Base-by-base conservation (phyloP, 1,140 invertebrate genomes). In the Listronotus oregonensis region DNA sequence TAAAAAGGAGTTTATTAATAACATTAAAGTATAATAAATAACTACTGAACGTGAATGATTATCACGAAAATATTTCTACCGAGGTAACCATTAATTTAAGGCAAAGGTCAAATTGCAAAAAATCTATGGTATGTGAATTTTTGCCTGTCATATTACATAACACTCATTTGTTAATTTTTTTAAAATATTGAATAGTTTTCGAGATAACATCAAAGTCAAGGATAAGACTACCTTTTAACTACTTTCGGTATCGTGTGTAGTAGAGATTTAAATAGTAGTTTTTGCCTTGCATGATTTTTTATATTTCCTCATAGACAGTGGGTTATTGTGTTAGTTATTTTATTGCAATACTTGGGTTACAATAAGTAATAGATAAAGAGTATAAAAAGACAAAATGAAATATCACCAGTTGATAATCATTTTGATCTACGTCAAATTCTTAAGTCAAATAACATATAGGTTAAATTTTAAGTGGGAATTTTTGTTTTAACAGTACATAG, bases 1-100 rank as follows among this genome's bases (percentile, higher is more conserved):
- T 61, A 61, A 61, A 61, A 61, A 51, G 46, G 58, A 61, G 58
- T 61, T 51, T 61, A 61, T 61, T 61, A 61, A 61, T 61, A 61
- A 61, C 46, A 15, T 39, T 42, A 50, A 40, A 59, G 43, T 39
- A 56, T 31, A 43, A 56, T 51, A 46, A 61, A 51, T 61, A 46
- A 51, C 49, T n/a, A 42, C 21, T 51, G 46, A 40, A 61, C 58
- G 58, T 61, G 58, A 61, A 27, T 40, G 58, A 50, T 61, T 61
- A 61, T 44, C 58, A 51, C 46, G 47, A 61, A 61, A 61, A 44
- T 61, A 61, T 61, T 50, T 50, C 58, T 51, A 61, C 46, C 32
- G 46, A 40, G 44, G n/a, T 31, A 61, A 42, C 47, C 51, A 61
- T 61, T 61, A 61, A 61, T 61, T 61, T 50, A 46, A 61, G 47